Base-by-base conservation (phyloP, 2,797 vertebrate genomes). In the Hoplostethus atlanticus region DNA sequence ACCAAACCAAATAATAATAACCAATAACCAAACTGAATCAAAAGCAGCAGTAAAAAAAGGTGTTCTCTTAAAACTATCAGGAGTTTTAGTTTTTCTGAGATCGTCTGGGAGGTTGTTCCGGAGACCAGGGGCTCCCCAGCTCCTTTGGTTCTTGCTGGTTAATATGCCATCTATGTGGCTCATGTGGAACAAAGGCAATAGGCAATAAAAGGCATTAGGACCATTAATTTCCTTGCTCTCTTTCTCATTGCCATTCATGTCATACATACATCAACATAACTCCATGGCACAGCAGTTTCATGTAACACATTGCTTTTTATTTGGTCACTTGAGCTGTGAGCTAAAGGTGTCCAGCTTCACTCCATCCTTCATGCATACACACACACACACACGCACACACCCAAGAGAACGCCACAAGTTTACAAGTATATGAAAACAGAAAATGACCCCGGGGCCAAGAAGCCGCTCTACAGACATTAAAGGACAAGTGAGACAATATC, bases 371-470 rank as follows among this genome's bases (percentile, higher is more conserved):
- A 28, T 5, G 6, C 52, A 54, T 16, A 11, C 13, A 56, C 51
- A 21, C 38, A n/a, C 46, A 64, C 55, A 48, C 31, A 59, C 53
- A 55, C 69, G 28, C 38, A 65, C n/a, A 58, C 57, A 71, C 0
- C 16, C 30, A 8, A 64, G 12, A 64, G 38, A 2, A 0, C 16
- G 42, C 38, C 58, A 61, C 48, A 51, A n/a, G 15, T 62, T 40
- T 51, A 62, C 42, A 61, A 56, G 21, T 42, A 31, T 3, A 54
- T 28, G 1, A 15, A 53, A 61, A 64, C 3, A 62, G 16, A 28
- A 42, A 64, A 64, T 10, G 0, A 31, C 1, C 15, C 16, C 25
- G 7, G 28, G 60, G 42, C 46, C 36, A 46, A 44, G 52, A 55
- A 15, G 8, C 36, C 17, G 28, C 50, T 30, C 12, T 53, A 64